Conservation (phyloP, 2,797 vertebrate species). For the Phrynocephalus forsythii region DNA sequence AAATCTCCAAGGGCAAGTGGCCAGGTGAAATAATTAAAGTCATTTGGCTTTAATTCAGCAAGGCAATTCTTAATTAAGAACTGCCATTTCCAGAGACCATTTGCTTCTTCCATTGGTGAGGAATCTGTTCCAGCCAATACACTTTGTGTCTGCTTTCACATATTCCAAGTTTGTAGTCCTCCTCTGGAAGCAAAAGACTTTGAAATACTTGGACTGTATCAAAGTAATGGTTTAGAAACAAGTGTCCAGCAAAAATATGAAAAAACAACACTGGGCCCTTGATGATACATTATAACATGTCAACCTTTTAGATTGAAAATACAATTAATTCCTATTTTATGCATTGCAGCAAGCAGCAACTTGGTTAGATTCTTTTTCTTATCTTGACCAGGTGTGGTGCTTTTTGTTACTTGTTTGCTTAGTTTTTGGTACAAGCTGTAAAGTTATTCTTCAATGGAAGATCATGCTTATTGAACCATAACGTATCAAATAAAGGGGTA, state of each 20-base stretch:
- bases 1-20: not conserved
- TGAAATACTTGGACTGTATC: not conserved
- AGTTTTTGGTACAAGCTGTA: too few species aligned
- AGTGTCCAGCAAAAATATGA: not conserved
- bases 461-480: too few species aligned
- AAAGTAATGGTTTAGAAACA: not conserved
- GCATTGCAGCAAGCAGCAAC: too few species aligned
- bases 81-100: not conserved
- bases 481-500: too few species aligned
- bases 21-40: not conserved
- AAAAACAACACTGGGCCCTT: too few species aligned
- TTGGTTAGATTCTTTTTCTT: too few species aligned
- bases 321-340: too few species aligned
- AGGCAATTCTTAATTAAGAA: not conserved
- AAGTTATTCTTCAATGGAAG: too few species aligned
- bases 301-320: too few species aligned
- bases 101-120: not conserved
- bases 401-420: too few species aligned
- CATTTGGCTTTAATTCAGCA: not conserved
- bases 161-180: not conserved
- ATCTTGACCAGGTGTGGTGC: too few species aligned
- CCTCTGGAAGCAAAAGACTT: not conserved
- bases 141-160: not conserved
- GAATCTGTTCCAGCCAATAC: not conserved
- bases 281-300: too few species aligned